phyloP scores from a whole-genome alignment of 2,888 invertebrate species.

The Drosophila peninsularis region DNA sequence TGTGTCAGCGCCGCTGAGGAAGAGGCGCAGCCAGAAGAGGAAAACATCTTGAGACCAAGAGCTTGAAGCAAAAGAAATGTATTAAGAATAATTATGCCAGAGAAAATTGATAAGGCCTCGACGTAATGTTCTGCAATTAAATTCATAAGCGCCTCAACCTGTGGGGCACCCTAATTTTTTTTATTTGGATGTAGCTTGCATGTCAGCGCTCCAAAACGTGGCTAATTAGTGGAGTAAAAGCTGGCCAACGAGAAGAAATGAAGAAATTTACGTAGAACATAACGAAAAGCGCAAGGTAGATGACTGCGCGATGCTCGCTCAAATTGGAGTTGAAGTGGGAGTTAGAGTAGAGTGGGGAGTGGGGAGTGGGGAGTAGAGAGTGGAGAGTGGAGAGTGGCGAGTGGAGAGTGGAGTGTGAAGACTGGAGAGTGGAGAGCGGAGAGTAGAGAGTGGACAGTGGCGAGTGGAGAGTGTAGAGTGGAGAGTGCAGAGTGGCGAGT shows the following conservation, averaged over 20 bases:
- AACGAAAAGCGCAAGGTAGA: background rate
- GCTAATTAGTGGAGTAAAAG: conserved; percentile 71
- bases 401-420: background rate
- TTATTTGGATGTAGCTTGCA: conserved; percentile 60
- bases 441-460: background rate
- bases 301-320: conserved; percentile 7
- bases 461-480: background rate
- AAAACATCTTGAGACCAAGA: conserved; percentile 4
- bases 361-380: background rate
- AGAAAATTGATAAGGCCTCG: conserved; percentile 64
- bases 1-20: conserved; percentile 50
- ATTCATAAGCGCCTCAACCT: conserved; percentile 72
- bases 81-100: conserved; percentile 76
- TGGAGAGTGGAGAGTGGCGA: background rate
- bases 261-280: conserved; percentile 73
- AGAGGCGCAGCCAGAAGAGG: conserved; percentile 40
- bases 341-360: background rate
- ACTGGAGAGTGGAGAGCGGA: background rate
- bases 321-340: too few species aligned
- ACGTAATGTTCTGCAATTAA: conserved; percentile 75
- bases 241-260: conserved; percentile 58
- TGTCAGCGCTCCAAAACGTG: conserved; percentile 73
- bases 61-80: conserved; percentile 27
- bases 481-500: background rate
- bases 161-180: conserved; percentile 58